Base-by-base conservation (phyloP, 2,113 vertebrate species). In the Saguinus imperator region DNA sequence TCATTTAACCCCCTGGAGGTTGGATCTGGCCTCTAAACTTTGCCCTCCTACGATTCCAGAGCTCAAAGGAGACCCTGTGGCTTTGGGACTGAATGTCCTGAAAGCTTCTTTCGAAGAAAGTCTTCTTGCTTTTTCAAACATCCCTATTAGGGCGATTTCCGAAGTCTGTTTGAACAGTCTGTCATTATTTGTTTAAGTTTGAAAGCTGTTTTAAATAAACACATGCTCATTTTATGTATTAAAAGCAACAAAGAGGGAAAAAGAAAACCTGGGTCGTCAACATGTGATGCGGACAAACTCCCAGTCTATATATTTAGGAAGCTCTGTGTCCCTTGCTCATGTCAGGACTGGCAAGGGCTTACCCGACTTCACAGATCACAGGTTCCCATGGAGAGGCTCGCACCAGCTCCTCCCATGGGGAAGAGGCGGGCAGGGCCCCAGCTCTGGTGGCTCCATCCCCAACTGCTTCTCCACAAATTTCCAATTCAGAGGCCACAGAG, bases 141-240 rank as follows among this genome's bases (percentile, higher is more conserved):
- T 98, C 97, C 98, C 98, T 98, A 98, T 98, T 98, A 98, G 98
- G 90, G 98, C 89, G 98, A 98, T 98, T 99, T 98, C 98, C 97
- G 96, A 99, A 98, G 98, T 98, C 98, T 99, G 98, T 98, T 98
- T 99, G 98, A 98, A 99, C 98, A 99, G 98, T 96, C 98, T 98
- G 98, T 98, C 98, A 98, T 98, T 99, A 98, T 98, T 99, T 99
- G 98, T 98, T 98, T 98, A 98, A 98, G 97, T 98, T 89, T 98
- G 97, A 98, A 98, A 98, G 97, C 97, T 97, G 97, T 98, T 98
- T 99, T 98, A 98, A 98, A 98, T 98, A 98, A 98, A 98, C 98
- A 98, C 97, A 97, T 96, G 97, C 97, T 98, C 98, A 98, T 98
- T 98, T 98, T 98, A 98, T 98, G 97, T 97, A 98, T 97, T 98